phyloP scores from a whole-genome alignment of 2,888 invertebrate genomes.

The Frankliniella fusca region DNA sequence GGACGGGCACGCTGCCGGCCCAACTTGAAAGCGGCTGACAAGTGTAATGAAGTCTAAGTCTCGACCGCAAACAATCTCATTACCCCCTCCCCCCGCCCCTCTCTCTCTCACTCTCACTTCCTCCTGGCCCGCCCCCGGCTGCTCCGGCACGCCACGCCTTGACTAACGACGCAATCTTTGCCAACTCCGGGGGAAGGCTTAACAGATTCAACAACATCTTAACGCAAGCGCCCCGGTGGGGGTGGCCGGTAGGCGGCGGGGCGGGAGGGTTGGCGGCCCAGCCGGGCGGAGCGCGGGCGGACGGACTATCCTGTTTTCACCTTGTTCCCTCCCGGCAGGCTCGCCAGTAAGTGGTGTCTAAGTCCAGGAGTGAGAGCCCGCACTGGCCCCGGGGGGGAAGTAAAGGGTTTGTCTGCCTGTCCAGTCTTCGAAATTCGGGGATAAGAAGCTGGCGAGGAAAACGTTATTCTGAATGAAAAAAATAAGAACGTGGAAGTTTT shows the following conservation, averaged over 20 bases:
- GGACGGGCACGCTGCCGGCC: slow-evolving; percentile 41
- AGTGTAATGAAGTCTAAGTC: slow-evolving; percentile 26
- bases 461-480: too few species aligned
- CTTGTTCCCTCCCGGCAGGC: not conserved
- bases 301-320: not conserved
- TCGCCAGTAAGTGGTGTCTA: too few species aligned
- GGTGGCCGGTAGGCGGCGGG: not conserved
- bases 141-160: not conserved
- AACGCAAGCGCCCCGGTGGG: not conserved
- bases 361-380: too few species aligned
- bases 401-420: too few species aligned
- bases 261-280: not conserved
- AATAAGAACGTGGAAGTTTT: too few species aligned
- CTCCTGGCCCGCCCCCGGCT: not conserved
- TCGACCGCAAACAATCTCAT: slow-evolving; percentile 26
- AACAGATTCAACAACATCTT: slow-evolving; percentile 26
- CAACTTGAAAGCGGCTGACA: slow-evolving; percentile 19
- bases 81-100: not conserved
- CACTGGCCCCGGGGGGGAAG: too few species aligned
- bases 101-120: not conserved
- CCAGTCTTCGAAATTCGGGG: too few species aligned
- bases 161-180: slow-evolving; percentile 24
- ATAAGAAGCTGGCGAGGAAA: too few species aligned
- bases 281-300: not conserved
- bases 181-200: slow-evolving; percentile 19